Percentiles rank a stretch among this genome's conserved stretches.
Evolutionary conservation across 2,113 vertebrate species (phyloP).

Genomic region (Perca fluviatilis): DNA sequence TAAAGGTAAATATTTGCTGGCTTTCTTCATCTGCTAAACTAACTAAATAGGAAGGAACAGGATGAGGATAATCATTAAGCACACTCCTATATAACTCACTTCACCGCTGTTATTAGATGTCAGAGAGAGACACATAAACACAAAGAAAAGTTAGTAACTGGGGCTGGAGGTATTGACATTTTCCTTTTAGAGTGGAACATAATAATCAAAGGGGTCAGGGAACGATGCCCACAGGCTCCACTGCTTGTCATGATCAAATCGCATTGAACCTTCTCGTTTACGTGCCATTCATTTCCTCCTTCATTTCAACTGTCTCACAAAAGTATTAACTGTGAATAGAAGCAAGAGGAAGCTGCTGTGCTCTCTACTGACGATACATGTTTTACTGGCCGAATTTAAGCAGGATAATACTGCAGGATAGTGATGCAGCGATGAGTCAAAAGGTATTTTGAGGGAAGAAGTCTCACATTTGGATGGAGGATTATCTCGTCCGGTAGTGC

Average conservation of each 20-base stretch:
- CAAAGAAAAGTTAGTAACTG: conserved; percentile 38
- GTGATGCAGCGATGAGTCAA: conserved; percentile 1
- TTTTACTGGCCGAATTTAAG: background rate
- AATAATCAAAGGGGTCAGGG: conserved; percentile 23
- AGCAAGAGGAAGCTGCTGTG: background rate
- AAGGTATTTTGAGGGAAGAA: conserved; percentile 43
- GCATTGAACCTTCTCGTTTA: background rate
- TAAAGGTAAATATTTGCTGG: background rate
- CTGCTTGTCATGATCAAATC: conserved; percentile 13
- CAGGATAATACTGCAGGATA: background rate
- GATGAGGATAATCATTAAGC: background rate
- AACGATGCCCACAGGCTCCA: conserved; percentile 6
- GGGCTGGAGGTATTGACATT: conserved; percentile 37
- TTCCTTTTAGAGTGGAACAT: conserved; percentile 33
- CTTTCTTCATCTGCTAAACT: background rate
- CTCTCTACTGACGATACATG: background rate
- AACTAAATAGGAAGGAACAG: background rate
- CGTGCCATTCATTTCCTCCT: background rate
- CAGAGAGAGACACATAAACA: conserved; percentile 17
- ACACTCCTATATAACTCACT: background rate
- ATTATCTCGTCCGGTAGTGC: conserved; percentile 48
- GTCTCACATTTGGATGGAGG: conserved; percentile 44
- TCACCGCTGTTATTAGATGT: background rate
- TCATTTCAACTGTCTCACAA: background rate
- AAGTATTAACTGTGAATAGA: background rate